These are phyloP conservation scores for Alligator mississippiensis DNA, from an alignment of 2,113 vertebrate genomes.

Conservation along the genomic window DNA sequence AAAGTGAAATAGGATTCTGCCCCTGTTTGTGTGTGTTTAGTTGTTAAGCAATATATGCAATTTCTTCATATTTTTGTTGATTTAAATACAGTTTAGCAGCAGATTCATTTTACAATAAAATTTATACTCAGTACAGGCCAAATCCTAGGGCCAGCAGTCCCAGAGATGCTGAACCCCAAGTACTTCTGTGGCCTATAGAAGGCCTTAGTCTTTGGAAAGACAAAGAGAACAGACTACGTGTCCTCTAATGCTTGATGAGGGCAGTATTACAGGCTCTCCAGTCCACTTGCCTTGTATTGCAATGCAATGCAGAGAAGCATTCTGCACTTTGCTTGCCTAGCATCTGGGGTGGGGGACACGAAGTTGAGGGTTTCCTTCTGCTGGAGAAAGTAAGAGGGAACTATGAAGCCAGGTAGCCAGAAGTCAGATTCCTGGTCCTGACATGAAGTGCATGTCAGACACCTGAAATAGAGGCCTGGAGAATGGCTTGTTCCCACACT, in stretches of 20 bases:
- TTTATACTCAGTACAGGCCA: constrained; percentile 6
- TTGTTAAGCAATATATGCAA: constrained; percentile 42
- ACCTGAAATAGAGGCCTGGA: not conserved
- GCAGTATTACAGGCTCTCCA: not conserved
- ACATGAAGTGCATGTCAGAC: not conserved
- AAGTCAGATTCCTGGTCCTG: not conserved
- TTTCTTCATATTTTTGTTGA: constrained; percentile 38
- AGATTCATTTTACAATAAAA: constrained; percentile 33
- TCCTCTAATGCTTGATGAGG: too few species aligned
- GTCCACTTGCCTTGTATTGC: not conserved
- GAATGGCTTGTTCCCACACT: not conserved
- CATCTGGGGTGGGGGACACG: not conserved
- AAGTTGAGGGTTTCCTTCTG: not conserved
- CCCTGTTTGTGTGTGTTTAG: not conserved
- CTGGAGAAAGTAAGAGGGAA: not conserved
- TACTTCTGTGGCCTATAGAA: not conserved
- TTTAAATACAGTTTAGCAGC: constrained; percentile 36
- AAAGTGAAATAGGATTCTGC: too few species aligned
- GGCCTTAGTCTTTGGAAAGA: not conserved
- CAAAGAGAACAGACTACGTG: not conserved
- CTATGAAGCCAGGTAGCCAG: too few species aligned
- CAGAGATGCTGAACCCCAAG: not conserved
- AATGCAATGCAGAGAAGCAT: not conserved
- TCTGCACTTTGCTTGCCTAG: not conserved
- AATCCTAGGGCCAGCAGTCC: not conserved